These are phyloP conservation scores for Cylindroiulus punctatus DNA, from an alignment of 2,888 invertebrate genomes.

Conservation along the genomic window DNA sequence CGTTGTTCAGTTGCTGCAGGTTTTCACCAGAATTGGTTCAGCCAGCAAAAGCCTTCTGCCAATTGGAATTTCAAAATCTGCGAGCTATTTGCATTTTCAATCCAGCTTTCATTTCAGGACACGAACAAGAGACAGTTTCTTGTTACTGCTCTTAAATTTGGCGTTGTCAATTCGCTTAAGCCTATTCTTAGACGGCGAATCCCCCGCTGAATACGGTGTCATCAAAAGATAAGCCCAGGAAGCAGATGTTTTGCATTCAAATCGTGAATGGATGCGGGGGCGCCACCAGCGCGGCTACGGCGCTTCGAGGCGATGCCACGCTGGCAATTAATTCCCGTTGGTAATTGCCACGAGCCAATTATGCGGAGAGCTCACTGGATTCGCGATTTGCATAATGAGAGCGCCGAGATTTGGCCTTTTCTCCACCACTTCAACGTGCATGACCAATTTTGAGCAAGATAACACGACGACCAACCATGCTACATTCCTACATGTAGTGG, in stretches of 20 bases:
- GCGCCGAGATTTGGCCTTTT: no score
- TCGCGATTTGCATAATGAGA: not conserved
- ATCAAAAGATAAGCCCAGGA: conserved; percentile 20
- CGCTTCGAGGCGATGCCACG: not conserved
- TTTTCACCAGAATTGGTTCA: no score
- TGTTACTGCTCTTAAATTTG: conserved; percentile 5
- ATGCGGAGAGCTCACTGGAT: not conserved
- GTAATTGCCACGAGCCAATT: not conserved
- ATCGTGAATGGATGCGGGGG: not conserved
- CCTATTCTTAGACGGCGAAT: conserved; percentile 8
- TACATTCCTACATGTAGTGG: no score
- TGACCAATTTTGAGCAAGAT: no score
- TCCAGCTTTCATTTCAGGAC: not conserved
- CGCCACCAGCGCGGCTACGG: not conserved
- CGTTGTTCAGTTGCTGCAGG: no score
- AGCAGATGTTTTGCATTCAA: conserved; percentile 26
- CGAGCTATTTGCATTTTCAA: not conserved
- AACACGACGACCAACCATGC: no score
- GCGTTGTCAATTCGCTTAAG: conserved; percentile 12
- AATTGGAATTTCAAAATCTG: no score
- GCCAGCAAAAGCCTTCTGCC: no score
- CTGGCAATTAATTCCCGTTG: not conserved
- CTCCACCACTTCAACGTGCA: no score
- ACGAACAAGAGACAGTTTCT: not conserved
- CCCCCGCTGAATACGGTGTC: conserved; percentile 26